phyloP scores from a whole-genome alignment of 2,797 vertebrate genomes.

The Sciaenops ocellatus region DNA sequence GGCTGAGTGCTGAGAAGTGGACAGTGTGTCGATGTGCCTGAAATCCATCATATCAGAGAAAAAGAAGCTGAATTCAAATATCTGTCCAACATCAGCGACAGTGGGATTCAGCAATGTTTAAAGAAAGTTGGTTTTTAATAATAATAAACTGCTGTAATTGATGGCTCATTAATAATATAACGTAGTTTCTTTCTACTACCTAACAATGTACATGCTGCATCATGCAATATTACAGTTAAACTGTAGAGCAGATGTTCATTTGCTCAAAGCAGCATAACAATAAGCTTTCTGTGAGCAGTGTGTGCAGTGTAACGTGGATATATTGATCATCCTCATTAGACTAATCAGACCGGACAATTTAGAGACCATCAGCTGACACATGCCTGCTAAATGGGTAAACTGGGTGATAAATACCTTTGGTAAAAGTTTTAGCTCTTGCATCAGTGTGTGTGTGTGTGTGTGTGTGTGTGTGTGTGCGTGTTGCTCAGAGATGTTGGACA shows the following conservation, averaged over 20 bases:
- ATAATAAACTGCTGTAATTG: background rate
- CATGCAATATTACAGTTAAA: background rate
- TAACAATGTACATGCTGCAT: background rate
- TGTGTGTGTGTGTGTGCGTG: constrained; percentile 11
- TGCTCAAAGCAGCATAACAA: background rate
- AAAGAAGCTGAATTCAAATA: background rate
- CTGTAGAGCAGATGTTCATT: background rate
- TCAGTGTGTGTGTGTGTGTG: constrained; percentile 9
- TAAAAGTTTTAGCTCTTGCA: constrained; percentile 16
- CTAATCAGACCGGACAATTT: constrained; percentile 11
- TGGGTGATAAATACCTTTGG: constrained; percentile 4
- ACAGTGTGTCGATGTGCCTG: background rate
- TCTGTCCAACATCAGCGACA: background rate
- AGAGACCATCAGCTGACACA: background rate
- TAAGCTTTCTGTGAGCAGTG: background rate
- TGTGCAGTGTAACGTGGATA: background rate
- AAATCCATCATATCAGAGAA: background rate
- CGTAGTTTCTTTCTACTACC: background rate
- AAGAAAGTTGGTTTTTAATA: background rate
- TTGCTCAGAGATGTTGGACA: constrained; percentile 44
- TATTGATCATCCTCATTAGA: constrained; percentile 9
- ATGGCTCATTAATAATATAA: constrained; percentile 26
- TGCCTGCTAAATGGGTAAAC: background rate
- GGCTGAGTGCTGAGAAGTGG: background rate
- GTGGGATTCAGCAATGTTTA: background rate